Percentiles rank a stretch among this genome's conserved stretches.
phyloP scores from a whole-genome alignment of 1,140 invertebrate species.

The Luehdorfia chinensis region DNA sequence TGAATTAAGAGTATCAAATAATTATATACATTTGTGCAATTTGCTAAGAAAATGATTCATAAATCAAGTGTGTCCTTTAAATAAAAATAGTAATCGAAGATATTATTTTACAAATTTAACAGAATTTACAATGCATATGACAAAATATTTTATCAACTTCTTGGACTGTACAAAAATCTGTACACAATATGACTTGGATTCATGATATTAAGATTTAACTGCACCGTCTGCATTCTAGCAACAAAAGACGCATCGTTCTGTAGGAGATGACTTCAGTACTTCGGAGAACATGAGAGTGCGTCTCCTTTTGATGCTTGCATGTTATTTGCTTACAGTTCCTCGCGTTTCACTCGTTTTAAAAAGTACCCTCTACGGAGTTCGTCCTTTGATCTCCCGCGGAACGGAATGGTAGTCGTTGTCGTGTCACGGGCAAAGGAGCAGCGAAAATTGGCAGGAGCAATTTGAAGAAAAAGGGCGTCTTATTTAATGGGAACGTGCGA shows the following conservation, averaged over 20 bases:
- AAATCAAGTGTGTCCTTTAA: too few species aligned
- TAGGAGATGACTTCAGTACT: neutral
- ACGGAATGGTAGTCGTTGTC: slow-evolving; percentile 20
- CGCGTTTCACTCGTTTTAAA: slow-evolving; percentile 33
- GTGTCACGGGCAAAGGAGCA: slow-evolving; percentile 6
- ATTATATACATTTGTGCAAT: too few species aligned
- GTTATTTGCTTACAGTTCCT: slow-evolving; percentile 35
- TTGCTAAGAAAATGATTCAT: too few species aligned
- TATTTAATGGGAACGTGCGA: neutral
- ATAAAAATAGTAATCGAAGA: too few species aligned
- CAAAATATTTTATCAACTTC: too few species aligned
- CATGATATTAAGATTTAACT: too few species aligned
- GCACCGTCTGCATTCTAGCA: neutral
- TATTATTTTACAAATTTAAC: too few species aligned
- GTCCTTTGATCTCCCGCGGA: slow-evolving; percentile 40
- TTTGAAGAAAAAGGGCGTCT: slow-evolving; percentile 8
- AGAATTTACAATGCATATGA: too few species aligned
- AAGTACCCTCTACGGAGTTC: slow-evolving; percentile 27
- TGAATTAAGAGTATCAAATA: too few species aligned
- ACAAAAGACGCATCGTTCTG: slow-evolving; percentile 4
- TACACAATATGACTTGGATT: too few species aligned
- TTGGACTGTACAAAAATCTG: too few species aligned
- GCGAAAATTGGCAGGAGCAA: slow-evolving; percentile 5
- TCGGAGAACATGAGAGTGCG: slow-evolving; percentile 19
- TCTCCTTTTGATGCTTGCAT: slow-evolving; percentile 27